A percentile compares a stretch with the other conserved stretches of the same genome.
Conservation (phyloP, 2,888 invertebrate species). For the Synergus gifuensis region DNA sequence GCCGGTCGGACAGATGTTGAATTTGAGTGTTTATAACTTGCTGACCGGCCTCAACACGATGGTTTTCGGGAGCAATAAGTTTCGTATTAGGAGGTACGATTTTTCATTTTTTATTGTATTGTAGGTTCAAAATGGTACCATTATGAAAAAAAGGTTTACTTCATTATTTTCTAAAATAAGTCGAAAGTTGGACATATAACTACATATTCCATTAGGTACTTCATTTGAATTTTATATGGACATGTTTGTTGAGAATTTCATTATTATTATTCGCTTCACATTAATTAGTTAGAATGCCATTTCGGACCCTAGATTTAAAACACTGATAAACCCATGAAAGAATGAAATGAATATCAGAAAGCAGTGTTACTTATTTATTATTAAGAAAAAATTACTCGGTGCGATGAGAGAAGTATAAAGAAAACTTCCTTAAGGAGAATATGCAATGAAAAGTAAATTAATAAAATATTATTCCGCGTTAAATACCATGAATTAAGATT, state of each 20-base stretch:
- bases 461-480: not conserved
- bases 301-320: too few relatives aligned
- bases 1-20: conserved; percentile 69
- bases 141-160: not conserved
- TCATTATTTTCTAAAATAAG: not conserved
- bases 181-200: not conserved
- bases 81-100: conserved; percentile 80
- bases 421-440: not conserved
- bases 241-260: not conserved
- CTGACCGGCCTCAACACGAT: conserved; percentile 73
- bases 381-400: not conserved
- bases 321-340: not conserved
- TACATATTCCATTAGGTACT: not conserved
- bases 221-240: too few relatives aligned
- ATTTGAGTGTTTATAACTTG: conserved; percentile 69
- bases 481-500: not conserved
- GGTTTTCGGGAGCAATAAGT: conserved; percentile 79
- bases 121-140: not conserved
- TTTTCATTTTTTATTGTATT: not conserved
- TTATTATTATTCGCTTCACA: not conserved
- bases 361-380: not conserved
- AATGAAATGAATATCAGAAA: not conserved
- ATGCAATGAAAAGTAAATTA: not conserved
- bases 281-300: too few relatives aligned
- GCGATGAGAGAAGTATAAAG: not conserved